Evolutionary conservation across 2,888 invertebrate genomes (phyloP).

Genomic region (Pycnomerus fuliginosus): DNA sequence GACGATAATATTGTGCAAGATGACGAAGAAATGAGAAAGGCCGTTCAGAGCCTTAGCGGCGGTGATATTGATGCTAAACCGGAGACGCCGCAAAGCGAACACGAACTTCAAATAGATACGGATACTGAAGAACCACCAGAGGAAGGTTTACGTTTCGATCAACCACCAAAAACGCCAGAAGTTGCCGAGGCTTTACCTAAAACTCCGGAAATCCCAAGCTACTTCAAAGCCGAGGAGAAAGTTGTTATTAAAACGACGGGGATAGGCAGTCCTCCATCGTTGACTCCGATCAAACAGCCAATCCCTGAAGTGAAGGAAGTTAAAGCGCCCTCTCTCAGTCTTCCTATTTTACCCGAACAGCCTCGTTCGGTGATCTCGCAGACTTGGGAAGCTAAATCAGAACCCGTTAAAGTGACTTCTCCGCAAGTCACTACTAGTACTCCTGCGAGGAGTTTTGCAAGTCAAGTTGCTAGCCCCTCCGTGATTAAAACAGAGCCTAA

Average conservation of each 20-base stretch:
- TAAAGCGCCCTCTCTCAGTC: conserved; percentile 25
- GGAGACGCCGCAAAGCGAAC: conserved; percentile 82
- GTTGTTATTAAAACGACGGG: conserved; percentile 37
- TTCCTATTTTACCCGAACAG: conserved; percentile 34
- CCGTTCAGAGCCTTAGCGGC: conserved; percentile 74
- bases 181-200: conserved; percentile 53
- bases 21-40: conserved; percentile 81
- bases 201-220: conserved; percentile 59
- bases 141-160: conserved; percentile 52
- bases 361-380: conserved; percentile 37
- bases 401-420: conserved; percentile 22
- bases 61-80: conserved; percentile 72
- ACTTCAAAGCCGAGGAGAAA: conserved; percentile 51
- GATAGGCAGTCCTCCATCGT: conserved; percentile 48
- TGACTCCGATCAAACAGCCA: conserved; percentile 46
- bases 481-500: conserved; percentile 34
- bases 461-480: conserved; percentile 29
- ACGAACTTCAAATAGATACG: conserved; percentile 81
- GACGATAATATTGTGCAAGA: conserved; percentile 74
- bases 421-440: background rate
- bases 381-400: conserved; percentile 30
- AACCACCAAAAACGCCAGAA: conserved; percentile 53
- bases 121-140: conserved; percentile 78
- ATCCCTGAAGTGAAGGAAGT: conserved; percentile 22
- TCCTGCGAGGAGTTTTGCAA: conserved; percentile 20